Evolutionary conservation across 2,888 invertebrate species (phyloP).

Genomic region (Neoascia interrupta): DNA sequence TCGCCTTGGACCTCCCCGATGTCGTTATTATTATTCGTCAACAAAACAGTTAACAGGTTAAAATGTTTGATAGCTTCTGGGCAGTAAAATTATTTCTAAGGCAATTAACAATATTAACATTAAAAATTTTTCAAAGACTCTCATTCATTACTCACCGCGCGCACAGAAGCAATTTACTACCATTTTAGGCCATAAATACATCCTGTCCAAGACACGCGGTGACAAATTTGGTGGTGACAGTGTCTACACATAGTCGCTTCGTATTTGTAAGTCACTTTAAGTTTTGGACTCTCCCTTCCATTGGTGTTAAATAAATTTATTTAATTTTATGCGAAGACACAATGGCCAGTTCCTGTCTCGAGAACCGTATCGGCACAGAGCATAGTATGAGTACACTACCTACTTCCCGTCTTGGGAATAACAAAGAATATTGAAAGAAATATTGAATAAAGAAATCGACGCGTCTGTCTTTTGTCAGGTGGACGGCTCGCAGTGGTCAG

Average conservation of each 20-base stretch:
- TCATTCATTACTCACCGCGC: constrained; percentile 49
- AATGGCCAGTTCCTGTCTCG: constrained; percentile 22
- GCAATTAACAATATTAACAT: too few species aligned
- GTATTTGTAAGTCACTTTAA: constrained; percentile 18
- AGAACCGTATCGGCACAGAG: constrained; percentile 21
- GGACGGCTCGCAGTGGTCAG: not conserved
- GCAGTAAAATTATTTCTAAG: too few species aligned
- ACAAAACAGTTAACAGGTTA: constrained; percentile 30
- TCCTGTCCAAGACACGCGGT: constrained; percentile 24
- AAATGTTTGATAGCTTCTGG: constrained; percentile 23
- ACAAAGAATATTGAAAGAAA: not conserved
- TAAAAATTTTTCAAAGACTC: constrained; percentile 4
- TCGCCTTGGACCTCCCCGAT: constrained; percentile 38
- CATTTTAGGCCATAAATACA: constrained; percentile 36
- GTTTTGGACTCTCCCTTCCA: not conserved
- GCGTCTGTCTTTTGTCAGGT: not conserved
- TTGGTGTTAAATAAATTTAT: constrained; percentile 39
- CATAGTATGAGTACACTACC: constrained; percentile 7
- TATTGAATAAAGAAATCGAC: constrained; percentile 7
- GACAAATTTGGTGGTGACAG: constrained; percentile 35
- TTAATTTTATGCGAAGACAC: constrained; percentile 10
- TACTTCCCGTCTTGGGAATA: constrained; percentile 10
- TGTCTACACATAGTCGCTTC: constrained; percentile 32
- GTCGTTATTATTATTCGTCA: not conserved
- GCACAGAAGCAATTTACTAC: constrained; percentile 30